phyloP scores from a whole-genome alignment of 1,140 invertebrate species.

The Camponotus floridanus region DNA sequence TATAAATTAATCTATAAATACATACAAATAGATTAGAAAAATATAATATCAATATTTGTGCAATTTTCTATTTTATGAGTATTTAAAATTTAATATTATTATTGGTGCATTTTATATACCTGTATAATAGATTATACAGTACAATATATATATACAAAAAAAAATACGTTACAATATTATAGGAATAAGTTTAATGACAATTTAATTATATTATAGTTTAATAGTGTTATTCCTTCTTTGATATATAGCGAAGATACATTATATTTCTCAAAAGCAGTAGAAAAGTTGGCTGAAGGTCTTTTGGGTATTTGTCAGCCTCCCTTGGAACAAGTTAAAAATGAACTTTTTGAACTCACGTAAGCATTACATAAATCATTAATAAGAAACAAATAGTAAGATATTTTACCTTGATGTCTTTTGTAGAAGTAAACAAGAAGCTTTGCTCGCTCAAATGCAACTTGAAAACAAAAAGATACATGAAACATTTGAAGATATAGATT shows the following conservation, averaged over 20 bases:
- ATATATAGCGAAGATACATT: constrained; percentile 66
- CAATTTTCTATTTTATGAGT: not conserved
- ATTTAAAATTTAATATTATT: not conserved
- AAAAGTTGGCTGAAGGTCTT: constrained; percentile 80
- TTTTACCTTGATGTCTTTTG: constrained; percentile 32
- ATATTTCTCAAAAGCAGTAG: constrained; percentile 75
- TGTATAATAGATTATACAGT: too few species aligned
- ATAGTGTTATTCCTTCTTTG: constrained; percentile 53
- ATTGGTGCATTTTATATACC: too few species aligned
- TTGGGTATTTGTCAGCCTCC: constrained; percentile 79
- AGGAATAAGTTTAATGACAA: not conserved
- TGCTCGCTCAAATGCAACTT: constrained; percentile 81
- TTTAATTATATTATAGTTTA: constrained; percentile 1
- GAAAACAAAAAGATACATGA: constrained; percentile 83
- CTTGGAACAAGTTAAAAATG: constrained; percentile 80
- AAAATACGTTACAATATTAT: constrained; percentile 11
- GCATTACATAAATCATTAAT: constrained; percentile 42
- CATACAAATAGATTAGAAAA: not conserved
- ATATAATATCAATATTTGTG: not conserved
- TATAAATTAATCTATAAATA: not conserved
- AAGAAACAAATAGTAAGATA: constrained; percentile 13
- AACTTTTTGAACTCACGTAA: constrained; percentile 83
- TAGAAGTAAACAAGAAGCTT: constrained; percentile 82
- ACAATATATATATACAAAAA: not conserved
- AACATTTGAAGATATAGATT: constrained; percentile 78